Base-by-base conservation (phyloP, 2,888 invertebrate genomes). In the Drosophila kanekoi region DNA sequence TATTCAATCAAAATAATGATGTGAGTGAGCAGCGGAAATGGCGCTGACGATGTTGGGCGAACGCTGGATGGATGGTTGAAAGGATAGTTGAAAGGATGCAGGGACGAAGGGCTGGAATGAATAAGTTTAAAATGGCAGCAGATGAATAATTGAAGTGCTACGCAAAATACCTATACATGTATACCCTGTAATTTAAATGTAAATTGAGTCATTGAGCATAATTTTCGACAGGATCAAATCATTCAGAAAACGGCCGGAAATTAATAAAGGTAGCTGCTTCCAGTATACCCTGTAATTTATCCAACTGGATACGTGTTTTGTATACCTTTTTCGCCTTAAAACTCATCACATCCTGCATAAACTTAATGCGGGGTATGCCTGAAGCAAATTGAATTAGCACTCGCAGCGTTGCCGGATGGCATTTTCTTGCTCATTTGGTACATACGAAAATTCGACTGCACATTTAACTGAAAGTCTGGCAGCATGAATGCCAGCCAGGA, bases 1-100 rank as follows among this genome's bases (percentile, higher is more conserved):
- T 89, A 89, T 85, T 89, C 84, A 87, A 87, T 85, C 84, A 78
- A 81, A 79, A 84, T 85, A 87, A 89, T 84, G 89, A 87, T 74
- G 83, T 69, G 69, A 79, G 57, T 52, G 74, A 63, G 65, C 56
- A 75, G 76, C 66, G 65, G 77, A 76, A 71, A 71, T 73, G 67
- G 57, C 62, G 74, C 57, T 58, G 75, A 59, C 49, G 63, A 63
- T 54, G 67, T 64, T 64, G 70, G 77, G 37, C 53, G 62, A 28
- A 28, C 28, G 43, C 33, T 37, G 57, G 47, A 40, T 52, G 52
- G 20, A 13, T 33, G 53, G 13, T 9, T 38, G 44, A 11, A 78
- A 60, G 59, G 67, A 58, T 61, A 51, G 48, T 35, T 65, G 56
- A 56, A 56, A 38, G 32, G 62, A 61, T 38, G 64, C 11, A 23